phyloP scores from a whole-genome alignment of 1,140 invertebrate genomes.

The Tribolium castaneum region DNA sequence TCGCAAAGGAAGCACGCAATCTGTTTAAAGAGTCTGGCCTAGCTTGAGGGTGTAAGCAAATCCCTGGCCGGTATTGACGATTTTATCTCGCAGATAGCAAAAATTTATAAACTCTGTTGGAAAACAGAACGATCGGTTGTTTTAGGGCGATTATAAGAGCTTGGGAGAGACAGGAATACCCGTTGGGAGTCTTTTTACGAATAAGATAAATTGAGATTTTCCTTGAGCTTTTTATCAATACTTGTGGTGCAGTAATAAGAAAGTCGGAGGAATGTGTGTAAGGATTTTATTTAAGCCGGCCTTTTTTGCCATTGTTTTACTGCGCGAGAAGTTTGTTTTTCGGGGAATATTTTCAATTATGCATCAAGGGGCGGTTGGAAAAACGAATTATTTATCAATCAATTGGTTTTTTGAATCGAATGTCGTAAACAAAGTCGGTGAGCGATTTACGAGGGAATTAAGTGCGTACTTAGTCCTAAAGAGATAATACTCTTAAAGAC shows the following conservation, averaged over 20 bases:
- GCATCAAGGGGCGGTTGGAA: constrained; percentile 1
- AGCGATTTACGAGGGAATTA: neutral
- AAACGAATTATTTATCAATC: neutral
- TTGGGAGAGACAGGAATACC: constrained; percentile 11
- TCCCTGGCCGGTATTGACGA: constrained; percentile 16
- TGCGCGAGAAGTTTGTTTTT: neutral
- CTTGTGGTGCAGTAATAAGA: neutral
- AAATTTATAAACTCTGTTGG: constrained; percentile 28
- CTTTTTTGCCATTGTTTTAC: constrained; percentile 10
- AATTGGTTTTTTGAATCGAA: too few relatives aligned
- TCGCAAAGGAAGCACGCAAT: neutral
- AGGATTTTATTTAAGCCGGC: neutral
- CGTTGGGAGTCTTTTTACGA: constrained; percentile 7
- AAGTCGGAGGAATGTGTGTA: neutral
- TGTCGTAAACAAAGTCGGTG: neutral
- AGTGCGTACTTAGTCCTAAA: neutral
- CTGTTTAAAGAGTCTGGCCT: neutral
- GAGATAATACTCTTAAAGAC: constrained; percentile 1
- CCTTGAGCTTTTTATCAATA: neutral
- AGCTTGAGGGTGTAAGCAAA: constrained; percentile 13
- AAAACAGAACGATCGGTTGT: neutral
- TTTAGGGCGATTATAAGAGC: constrained; percentile 24
- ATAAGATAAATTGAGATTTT: constrained; percentile 21
- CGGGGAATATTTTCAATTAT: constrained; percentile 14
- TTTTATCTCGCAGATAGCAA: constrained; percentile 19